phyloP scores from a whole-genome alignment of 1,140 invertebrate species.

The Drosophila kepulauana region DNA sequence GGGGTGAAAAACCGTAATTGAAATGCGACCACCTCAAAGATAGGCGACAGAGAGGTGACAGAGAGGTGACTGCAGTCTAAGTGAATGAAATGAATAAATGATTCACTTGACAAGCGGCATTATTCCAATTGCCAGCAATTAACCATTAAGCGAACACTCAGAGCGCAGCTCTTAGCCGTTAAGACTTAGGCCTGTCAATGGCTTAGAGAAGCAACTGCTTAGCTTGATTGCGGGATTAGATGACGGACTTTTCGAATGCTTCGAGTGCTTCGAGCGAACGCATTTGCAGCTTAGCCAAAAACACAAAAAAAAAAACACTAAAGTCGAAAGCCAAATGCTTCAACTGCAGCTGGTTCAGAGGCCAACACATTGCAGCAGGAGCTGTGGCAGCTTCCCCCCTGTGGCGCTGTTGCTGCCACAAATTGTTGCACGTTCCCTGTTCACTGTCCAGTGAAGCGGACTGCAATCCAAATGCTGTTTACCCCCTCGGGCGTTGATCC shows the following conservation, averaged over 20 bases:
- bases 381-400: conserved; percentile 32
- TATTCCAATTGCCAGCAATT: conserved; percentile 52
- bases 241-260: conserved; percentile 7
- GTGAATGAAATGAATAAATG: conserved; percentile 37
- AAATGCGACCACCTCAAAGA: conserved; percentile 30
- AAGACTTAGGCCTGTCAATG: conserved; percentile 37
- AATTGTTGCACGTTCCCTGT: conserved; percentile 69
- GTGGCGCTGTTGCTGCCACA: conserved; percentile 58
- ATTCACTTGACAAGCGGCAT: conserved; percentile 40
- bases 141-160: conserved; percentile 38
- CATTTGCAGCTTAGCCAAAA: conserved; percentile 22
- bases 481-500: conserved; percentile 17
- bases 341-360: conserved; percentile 1
- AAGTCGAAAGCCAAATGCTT: conserved; percentile 2
- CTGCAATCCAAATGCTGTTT: conserved; percentile 18
- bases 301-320: background rate
- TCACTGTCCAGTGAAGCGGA: conserved; percentile 31
- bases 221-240: conserved; percentile 25
- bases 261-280: conserved; percentile 6
- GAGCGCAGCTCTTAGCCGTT: conserved; percentile 15
- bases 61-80: conserved; percentile 17
- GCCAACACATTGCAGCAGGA: background rate
- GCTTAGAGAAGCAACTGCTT: conserved; percentile 26
- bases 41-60: too few relatives aligned
- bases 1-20: conserved; percentile 55